These are phyloP conservation scores for Alfaro cultratus DNA, from an alignment of 2,797 vertebrate species.

Conservation along the genomic window DNA sequence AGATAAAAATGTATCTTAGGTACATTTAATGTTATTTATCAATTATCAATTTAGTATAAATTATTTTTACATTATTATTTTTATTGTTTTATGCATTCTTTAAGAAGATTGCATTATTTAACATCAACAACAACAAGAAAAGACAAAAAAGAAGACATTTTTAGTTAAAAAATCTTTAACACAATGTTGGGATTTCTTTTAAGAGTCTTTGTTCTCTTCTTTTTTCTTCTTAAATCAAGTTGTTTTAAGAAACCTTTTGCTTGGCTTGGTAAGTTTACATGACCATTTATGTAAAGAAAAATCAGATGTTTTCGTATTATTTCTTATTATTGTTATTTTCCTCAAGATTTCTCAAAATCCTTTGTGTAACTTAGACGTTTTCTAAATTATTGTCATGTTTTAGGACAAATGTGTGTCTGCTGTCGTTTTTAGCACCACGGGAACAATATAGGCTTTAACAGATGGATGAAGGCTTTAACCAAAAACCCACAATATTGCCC, in stretches of 20 bases:
- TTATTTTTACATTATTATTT: neutral
- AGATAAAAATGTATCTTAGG: neutral
- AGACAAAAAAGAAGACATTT: neutral
- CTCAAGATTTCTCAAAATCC: neutral
- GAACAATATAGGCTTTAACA: neutral
- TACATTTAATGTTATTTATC: too few relatives aligned
- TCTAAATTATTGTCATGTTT: neutral
- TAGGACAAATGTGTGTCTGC: neutral
- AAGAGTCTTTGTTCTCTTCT: neutral
- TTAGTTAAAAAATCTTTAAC: neutral
- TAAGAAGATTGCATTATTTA: neutral
- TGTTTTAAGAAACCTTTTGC: neutral
- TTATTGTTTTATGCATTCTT: neutral
- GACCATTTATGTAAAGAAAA: neutral
- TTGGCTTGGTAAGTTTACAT: neutral
- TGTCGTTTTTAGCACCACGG: neutral
- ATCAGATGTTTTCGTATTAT: neutral
- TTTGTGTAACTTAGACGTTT: neutral
- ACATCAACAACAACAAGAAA: neutral
- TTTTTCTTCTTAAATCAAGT: neutral
- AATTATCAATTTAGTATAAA: too few relatives aligned
- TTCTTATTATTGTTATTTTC: neutral
- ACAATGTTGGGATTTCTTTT: neutral
- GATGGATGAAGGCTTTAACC: neutral
- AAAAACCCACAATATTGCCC: constrained; percentile 1